Evolutionary conservation across 2,113 vertebrate species (phyloP), one percentile per base, ranked within the genome.

Genomic region (Neolamprologus hecqui): DNA sequence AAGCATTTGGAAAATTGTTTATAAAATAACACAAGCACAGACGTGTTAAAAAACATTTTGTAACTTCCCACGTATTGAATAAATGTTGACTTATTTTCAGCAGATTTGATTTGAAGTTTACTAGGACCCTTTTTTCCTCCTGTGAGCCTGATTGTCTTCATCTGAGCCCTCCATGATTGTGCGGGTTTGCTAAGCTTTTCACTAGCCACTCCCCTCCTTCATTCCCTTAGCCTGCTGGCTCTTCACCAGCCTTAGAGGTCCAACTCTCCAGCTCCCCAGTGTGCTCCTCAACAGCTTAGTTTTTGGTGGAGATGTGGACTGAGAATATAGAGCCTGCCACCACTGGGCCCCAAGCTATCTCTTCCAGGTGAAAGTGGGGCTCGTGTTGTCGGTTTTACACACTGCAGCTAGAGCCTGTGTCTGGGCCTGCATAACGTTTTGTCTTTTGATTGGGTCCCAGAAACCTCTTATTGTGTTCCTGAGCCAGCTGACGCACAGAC

Each of bases 181-280:
- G n/a, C 0, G 0, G 10, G 53, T 54, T 54, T 54, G 54, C 54
- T 57, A 0, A 57, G 54, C 54, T 57, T 57, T 57, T 26, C 54
- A 14, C 54, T 57, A 0, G 54, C 54, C 1, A 5, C 0, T 0
- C 11, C 53, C 21, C 53, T 55, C 0, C 53, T 55, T 13, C 53
- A 55, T 13, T 13, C 54, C 51, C 54, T 57, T 57, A 57, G 6
- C 54, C 54, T 57, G 54, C 23, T 0, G 54, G 23, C 54, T 57
- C 54, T 26, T 57, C 12, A 57, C 54, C 54, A 57, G 54, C 12
- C 54, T 57, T 8, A 57, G 54, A 57, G 12, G 23, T 57, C 54
- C 54, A 57, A 8, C 12, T 57, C 6, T 57, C 23, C 23, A 57
- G 54, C 54, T 57, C 54, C 54, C 54, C 54, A 57, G 54, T 26